Percentiles rank a stretch among this genome's conserved stretches.
Evolutionary conservation across 1,140 invertebrate species (phyloP).

Genomic region (Riptortus pedestris): DNA sequence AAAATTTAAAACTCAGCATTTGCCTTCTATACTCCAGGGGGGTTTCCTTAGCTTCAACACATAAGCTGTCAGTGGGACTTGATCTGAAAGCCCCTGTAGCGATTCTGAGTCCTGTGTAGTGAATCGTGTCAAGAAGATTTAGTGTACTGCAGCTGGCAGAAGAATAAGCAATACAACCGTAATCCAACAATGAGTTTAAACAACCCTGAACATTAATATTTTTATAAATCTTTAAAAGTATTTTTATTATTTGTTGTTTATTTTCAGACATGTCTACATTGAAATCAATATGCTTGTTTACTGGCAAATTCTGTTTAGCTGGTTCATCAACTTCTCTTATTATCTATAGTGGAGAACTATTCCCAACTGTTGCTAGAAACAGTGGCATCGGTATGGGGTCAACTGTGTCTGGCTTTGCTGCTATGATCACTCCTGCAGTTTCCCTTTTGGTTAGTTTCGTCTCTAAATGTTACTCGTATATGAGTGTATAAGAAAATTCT

Average conservation of each 20-base stretch:
- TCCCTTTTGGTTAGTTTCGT: slow-evolving; percentile 45
- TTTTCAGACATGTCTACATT: not conserved
- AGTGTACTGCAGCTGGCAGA: no score
- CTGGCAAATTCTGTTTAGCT: slow-evolving; percentile 73
- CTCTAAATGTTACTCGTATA: not conserved
- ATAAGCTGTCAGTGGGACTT: no score
- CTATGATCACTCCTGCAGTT: slow-evolving; percentile 70
- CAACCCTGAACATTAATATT: not conserved
- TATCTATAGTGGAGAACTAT: slow-evolving; percentile 81
- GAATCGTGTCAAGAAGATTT: not conserved
- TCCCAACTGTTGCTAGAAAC: slow-evolving; percentile 79
- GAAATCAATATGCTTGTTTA: slow-evolving; percentile 44
- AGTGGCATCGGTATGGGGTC: slow-evolving; percentile 75
- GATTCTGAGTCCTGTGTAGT: not conserved
- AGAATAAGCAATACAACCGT: no score
- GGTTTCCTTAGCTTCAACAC: no score
- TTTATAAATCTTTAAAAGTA: not conserved
- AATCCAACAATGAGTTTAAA: not conserved
- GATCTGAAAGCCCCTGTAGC: no score
- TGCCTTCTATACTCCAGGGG: no score
- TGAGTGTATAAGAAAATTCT: slow-evolving; percentile 26
- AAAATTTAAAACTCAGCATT: no score
- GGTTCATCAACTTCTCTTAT: slow-evolving; percentile 79
- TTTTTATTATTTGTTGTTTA: not conserved
- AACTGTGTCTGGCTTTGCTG: slow-evolving; percentile 73